Conservation (phyloP, 2,113 vertebrate species). For the Peromyscus leucopus region DNA sequence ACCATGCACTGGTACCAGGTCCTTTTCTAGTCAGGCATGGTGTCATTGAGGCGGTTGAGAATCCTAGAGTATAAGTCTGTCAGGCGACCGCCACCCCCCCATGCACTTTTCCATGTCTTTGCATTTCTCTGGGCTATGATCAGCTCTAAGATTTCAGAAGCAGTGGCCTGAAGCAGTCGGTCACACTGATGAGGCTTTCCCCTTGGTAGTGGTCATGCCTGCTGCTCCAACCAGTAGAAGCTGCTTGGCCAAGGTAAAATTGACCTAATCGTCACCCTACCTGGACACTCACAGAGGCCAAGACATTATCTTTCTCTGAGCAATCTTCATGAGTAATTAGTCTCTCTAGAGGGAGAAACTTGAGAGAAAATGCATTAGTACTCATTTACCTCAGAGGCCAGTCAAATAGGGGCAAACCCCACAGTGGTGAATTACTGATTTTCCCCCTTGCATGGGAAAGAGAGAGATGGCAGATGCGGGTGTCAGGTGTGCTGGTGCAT, state of each 20-base stretch:
- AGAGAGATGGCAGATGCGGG: not conserved
- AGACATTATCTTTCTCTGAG: not conserved
- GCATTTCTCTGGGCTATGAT: not conserved
- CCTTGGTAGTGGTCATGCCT: not conserved
- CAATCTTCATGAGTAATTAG: not conserved
- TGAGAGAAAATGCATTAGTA: not conserved
- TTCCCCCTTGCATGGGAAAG: not conserved
- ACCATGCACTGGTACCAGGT: not conserved
- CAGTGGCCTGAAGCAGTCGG: not conserved
- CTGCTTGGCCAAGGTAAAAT: not conserved
- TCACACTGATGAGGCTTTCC: not conserved
- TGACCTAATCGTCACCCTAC: not conserved
- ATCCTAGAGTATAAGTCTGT: not conserved
- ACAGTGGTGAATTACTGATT: not conserved
- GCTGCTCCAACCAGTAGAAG: not conserved
- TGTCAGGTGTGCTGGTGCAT: not conserved
- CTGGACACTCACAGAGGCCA: not conserved
- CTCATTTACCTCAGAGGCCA: not conserved
- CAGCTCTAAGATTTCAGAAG: constrained; percentile 11
- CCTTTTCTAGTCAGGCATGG: not conserved
- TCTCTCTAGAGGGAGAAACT: not conserved
- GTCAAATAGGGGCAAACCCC: not conserved
- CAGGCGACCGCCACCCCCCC: not conserved
- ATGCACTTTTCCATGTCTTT: not conserved
- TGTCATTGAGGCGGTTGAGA: not conserved